These are phyloP conservation scores for Pogona vitticeps DNA, from an alignment of 2,113 vertebrate genomes.

Conservation along the genomic window DNA sequence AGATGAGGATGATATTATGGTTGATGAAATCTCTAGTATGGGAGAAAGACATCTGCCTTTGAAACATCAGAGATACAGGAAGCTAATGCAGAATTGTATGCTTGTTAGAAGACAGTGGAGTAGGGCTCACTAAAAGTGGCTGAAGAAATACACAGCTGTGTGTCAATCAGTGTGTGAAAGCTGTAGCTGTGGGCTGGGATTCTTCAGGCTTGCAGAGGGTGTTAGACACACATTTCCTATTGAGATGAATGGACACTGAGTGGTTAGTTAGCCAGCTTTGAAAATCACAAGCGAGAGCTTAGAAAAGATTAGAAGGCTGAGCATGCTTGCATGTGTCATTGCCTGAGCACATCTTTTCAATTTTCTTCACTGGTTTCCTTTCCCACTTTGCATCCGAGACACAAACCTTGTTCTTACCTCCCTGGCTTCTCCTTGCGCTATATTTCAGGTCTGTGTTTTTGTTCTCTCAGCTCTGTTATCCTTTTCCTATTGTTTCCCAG, in stretches of 20 bases:
- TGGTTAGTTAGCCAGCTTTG: not conserved
- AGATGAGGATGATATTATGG: not conserved
- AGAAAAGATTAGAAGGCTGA: slow-evolving; percentile 22
- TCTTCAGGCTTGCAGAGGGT: not conserved
- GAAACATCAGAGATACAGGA: not conserved
- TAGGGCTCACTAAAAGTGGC: not conserved
- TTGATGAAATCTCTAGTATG: not conserved
- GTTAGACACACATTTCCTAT: not conserved
- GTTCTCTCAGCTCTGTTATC: not conserved
- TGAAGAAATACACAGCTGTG: not conserved
- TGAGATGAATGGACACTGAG: not conserved
- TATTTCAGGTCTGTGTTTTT: not conserved
- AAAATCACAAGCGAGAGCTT: slow-evolving; percentile 15
- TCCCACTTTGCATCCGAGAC: not conserved
- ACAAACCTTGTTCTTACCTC: not conserved
- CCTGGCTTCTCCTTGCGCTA: not conserved
- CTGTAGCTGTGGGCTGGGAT: not conserved
- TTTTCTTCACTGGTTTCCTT: not conserved
- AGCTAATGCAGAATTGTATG: not conserved
- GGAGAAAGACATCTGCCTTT: not conserved
- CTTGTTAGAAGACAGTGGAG: slow-evolving; percentile 2
- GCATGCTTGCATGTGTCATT: not conserved
- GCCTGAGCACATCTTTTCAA: not conserved
- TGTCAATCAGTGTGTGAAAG: not conserved
- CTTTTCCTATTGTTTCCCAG: not conserved